A percentile compares a stretch with the other conserved stretches of the same genome.
Conservation (phyloP, 2,797 vertebrate species). For the Emydoidea blandingii region DNA sequence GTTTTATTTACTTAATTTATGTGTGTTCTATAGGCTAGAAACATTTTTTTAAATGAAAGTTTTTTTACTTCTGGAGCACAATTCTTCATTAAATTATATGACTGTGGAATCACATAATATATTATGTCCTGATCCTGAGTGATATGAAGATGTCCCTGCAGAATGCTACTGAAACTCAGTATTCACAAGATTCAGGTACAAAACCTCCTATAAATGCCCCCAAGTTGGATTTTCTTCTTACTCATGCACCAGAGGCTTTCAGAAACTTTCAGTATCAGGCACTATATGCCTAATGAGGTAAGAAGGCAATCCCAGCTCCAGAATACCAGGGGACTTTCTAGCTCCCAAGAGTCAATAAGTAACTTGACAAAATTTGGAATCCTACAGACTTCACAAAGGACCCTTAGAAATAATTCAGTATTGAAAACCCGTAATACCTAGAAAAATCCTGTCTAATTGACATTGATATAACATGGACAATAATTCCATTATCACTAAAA, state of each 20-base stretch:
- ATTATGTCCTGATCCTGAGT: accelerated
- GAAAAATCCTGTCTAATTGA: neutral
- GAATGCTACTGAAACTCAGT: neutral
- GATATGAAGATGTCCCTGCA: neutral
- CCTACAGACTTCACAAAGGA: neutral
- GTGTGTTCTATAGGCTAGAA: neutral
- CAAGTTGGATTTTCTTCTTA: neutral
- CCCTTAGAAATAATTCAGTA: neutral
- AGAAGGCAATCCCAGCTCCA: neutral
- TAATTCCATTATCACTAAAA: neutral
- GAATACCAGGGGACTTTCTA: neutral
- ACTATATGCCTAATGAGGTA: neutral
- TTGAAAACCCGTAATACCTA: neutral
- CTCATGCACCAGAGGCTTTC: neutral
- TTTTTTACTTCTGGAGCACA: neutral
- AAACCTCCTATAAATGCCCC: neutral
- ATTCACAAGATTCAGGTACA: neutral
- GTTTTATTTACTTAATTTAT: neutral
- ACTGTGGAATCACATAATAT: neutral
- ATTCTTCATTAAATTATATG: neutral
- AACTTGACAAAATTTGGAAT: neutral
- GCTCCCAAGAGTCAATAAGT: neutral
- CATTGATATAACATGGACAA: neutral
- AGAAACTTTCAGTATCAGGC: neutral
- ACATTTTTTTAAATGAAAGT: neutral